Percentiles rank a stretch among this genome's conserved stretches.
phyloP scores from a whole-genome alignment of 2,888 invertebrate genomes.

The Gari tellinella region DNA sequence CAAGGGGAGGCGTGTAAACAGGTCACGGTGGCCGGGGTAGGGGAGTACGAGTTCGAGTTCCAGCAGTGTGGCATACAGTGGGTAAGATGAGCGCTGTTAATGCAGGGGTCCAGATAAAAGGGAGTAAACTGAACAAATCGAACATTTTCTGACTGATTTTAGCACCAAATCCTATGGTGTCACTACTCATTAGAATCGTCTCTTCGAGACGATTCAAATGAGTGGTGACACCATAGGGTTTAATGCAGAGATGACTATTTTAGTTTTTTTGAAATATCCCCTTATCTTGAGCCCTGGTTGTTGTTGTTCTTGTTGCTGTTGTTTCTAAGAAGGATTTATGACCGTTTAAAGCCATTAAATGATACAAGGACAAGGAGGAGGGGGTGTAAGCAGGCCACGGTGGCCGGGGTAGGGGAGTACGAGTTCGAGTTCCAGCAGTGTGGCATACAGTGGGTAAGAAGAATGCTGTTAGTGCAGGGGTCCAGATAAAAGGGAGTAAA shows the following conservation, averaged over 20 bases:
- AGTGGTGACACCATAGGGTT: too few relatives aligned
- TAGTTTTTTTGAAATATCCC: too few relatives aligned
- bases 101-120: not conserved
- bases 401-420: constrained; percentile 35
- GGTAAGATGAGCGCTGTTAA: constrained; percentile 33
- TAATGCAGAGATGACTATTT: too few relatives aligned
- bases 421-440: constrained; percentile 58
- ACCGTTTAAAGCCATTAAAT: too few relatives aligned
- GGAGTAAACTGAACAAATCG: not conserved
- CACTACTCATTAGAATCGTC: too few relatives aligned
- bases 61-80: constrained; percentile 50
- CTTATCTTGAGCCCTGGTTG: too few relatives aligned
- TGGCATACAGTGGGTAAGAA: constrained; percentile 58
- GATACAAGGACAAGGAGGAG: constrained; percentile 63
- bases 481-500: too few relatives aligned
- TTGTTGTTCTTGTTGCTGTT: too few relatives aligned
- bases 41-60: constrained; percentile 59
- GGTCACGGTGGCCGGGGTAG: constrained; percentile 33
- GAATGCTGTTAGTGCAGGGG: too few relatives aligned
- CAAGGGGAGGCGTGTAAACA: constrained; percentile 58
- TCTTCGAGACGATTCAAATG: too few relatives aligned
- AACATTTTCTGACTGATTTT: not conserved
- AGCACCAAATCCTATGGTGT: too few relatives aligned
- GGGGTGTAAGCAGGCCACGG: constrained; percentile 47
- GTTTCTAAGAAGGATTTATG: too few relatives aligned